Conservation (phyloP, 1,140 invertebrate genomes). For the Triops cancriformis region DNA sequence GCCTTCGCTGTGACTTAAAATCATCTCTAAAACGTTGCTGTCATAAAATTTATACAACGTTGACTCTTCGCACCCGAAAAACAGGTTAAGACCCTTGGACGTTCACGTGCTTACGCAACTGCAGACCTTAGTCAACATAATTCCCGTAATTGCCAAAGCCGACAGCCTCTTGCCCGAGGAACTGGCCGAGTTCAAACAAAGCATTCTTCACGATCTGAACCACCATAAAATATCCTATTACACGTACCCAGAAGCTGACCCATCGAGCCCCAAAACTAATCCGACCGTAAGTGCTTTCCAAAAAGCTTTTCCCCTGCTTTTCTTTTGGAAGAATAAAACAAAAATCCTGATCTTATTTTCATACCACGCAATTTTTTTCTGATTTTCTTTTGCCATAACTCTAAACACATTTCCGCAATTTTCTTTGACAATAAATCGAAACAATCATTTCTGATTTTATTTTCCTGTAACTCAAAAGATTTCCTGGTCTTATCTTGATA, state of each 20-base stretch:
- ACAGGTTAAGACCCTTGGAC: conserved; percentile 50
- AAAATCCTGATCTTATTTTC: too few relatives aligned
- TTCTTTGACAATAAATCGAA: too few relatives aligned
- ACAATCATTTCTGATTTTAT: too few relatives aligned
- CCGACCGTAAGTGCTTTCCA: conserved; percentile 31
- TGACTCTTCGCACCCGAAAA: conserved; percentile 31
- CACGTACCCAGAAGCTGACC: conserved; percentile 33
- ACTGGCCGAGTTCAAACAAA: conserved; percentile 40
- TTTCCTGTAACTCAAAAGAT: too few relatives aligned
- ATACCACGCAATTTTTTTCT: too few relatives aligned
- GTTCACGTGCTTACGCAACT: conserved; percentile 51
- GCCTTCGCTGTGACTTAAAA: too few relatives aligned
- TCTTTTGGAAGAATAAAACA: background rate
- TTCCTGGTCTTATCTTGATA: too few relatives aligned
- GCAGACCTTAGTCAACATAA: conserved; percentile 50
- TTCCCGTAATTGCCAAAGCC: conserved; percentile 54
- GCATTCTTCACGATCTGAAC: conserved; percentile 34
- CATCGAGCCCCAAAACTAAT: conserved; percentile 27
- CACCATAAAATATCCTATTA: conserved; percentile 35
- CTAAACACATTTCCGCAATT: too few relatives aligned
- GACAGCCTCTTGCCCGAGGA: conserved; percentile 49
- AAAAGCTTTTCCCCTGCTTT: background rate
- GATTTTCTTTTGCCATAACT: too few relatives aligned
- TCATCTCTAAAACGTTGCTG: too few relatives aligned
- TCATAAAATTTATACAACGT: background rate